Evolutionary conservation across 2,888 invertebrate genomes (phyloP).

Genomic region (Calameuta pallipes): DNA sequence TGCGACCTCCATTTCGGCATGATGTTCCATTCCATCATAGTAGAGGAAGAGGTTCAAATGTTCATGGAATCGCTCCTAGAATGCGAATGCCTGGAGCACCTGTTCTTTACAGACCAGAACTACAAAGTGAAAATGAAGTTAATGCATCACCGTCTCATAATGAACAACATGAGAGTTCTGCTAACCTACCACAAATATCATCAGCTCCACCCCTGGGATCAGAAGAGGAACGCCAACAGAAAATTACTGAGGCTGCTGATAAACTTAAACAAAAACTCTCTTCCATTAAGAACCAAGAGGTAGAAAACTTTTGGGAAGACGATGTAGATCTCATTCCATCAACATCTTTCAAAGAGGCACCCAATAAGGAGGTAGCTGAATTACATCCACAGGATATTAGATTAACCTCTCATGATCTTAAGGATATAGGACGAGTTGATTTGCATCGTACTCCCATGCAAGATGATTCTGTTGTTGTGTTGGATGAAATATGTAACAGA

Average conservation of each 20-base stretch:
- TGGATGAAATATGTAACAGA: background rate
- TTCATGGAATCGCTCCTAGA: slow-evolving; percentile 18
- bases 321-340: slow-evolving; percentile 34
- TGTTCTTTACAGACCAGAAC: background rate
- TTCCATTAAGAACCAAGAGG: slow-evolving; percentile 45
- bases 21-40: slow-evolving; percentile 18
- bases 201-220: slow-evolving; percentile 49
- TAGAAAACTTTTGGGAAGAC: slow-evolving; percentile 47
- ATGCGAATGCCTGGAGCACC: background rate
- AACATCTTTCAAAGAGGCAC: background rate
- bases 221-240: slow-evolving; percentile 57
- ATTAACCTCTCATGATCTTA: slow-evolving; percentile 51
- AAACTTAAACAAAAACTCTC: slow-evolving; percentile 56
- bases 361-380: slow-evolving; percentile 35
- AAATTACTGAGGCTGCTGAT: slow-evolving; percentile 57
- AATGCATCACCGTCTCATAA: background rate
- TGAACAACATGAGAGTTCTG: background rate
- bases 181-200: slow-evolving; percentile 27
- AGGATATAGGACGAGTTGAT: slow-evolving; percentile 56
- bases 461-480: background rate
- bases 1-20: slow-evolving; percentile 1
- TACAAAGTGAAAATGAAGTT: background rate
- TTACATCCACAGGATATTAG: slow-evolving; percentile 53
- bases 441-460: slow-evolving; percentile 26
- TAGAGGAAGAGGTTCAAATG: slow-evolving; percentile 23